A percentile compares a stretch with the other conserved stretches of the same genome.
phyloP scores from a whole-genome alignment of 2,888 invertebrate genomes.

The Harpagoxenus sublaevis region DNA sequence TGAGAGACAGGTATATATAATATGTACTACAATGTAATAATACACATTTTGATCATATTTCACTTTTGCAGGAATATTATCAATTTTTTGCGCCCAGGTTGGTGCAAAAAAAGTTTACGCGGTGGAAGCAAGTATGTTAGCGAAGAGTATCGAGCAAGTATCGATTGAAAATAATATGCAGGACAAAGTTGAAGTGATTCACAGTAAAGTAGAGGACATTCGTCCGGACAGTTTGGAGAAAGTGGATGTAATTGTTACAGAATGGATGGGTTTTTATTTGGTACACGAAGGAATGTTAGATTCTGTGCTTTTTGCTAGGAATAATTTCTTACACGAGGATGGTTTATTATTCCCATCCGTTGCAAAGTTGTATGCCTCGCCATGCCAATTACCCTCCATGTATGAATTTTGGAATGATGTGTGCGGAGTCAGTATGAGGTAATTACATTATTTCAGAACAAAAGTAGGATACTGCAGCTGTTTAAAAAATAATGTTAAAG shows the following conservation, averaged over 20 bases:
- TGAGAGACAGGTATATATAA: background rate
- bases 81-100: constrained; percentile 95
- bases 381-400: constrained; percentile 89
- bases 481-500: background rate
- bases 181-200: constrained; percentile 91
- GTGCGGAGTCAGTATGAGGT: constrained; percentile 93
- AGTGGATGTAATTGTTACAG: constrained; percentile 96
- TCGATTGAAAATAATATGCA: constrained; percentile 91
- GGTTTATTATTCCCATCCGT: constrained; percentile 93
- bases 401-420: constrained; percentile 93
- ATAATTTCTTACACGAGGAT: constrained; percentile 91
- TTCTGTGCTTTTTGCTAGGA: constrained; percentile 94
- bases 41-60: background rate
- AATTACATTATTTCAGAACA: constrained; percentile 52
- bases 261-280: constrained; percentile 99
- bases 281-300: constrained; percentile 98
- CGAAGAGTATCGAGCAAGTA: constrained; percentile 89
- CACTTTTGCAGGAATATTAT: constrained; percentile 90
- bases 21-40: background rate
- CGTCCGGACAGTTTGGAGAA: constrained; percentile 88
- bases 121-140: constrained; percentile 93
- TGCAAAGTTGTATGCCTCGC: constrained; percentile 90
- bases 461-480: background rate
- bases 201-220: constrained; percentile 93
- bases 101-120: constrained; percentile 96